Base-by-base conservation (phyloP, 1,140 invertebrate genomes). In the Heliothis subflexa region DNA sequence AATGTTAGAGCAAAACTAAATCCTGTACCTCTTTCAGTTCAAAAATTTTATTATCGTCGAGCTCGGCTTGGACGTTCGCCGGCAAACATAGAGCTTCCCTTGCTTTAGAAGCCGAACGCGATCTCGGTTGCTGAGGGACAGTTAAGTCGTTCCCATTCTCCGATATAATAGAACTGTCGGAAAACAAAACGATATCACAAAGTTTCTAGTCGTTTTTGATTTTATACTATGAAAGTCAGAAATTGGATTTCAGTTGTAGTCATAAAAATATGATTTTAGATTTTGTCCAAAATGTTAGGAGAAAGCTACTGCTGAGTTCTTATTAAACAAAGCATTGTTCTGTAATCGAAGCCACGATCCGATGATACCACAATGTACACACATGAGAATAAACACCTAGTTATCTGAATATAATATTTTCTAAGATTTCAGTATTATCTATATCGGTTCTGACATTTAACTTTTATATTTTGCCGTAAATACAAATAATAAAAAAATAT, bases 1-100 rank as follows among this genome's bases (percentile, higher is more conserved):
- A 62, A 14, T 33, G 21, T 25, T 11, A 11, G 59, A n/a, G 59
- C 10, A 12, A n/a, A 70, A 54, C 5, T 7, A 54, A 70, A 45
- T 59, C 52, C 33, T 40, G 13, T 90, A 96, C 95, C 92, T 96
- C 95, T 88, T 95, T 96, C 3, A 95, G 83, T 82, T 96, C 95
- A 45, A 94, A 95, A 80, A 95, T 83, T 89, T 95, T 95, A 81
- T 88, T 88, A 84, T 95, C 95, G 85, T 96, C 95, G 89, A 96
- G 83, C 84, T 95, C 94, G 66, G 94, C 89, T 10, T 95, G 79
- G 72, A 95, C 88, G 87, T 95, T 91, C 61, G 91, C 81, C 1
- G 91, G 88, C 72, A 94, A 83, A 49, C 78, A 87, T 4, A 94
- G 85, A 18, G 90, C 89, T 64, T 93, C 90, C 16, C 92, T 81